Conservation (phyloP, 2,888 invertebrate species). For the Crepidodera aurea region DNA sequence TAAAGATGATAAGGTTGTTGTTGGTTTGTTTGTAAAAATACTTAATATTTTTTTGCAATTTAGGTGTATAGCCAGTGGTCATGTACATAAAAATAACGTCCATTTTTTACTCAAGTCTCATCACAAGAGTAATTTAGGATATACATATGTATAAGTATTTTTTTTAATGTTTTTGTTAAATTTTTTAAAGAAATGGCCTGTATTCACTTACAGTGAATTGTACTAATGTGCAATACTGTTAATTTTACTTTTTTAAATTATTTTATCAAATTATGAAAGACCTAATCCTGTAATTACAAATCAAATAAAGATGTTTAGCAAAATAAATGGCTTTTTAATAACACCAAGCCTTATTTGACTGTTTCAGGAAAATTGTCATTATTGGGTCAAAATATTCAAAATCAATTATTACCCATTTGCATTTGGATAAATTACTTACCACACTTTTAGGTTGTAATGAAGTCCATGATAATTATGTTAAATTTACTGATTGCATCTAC, state of each 20-base stretch:
- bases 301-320: conserved; percentile 18
- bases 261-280: conserved; percentile 2
- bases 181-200: conserved; percentile 8
- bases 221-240: conserved; percentile 18
- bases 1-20: too few relatives aligned
- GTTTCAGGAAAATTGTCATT: too few relatives aligned
- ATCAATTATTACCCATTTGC: too few relatives aligned
- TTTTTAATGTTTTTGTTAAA: not conserved
- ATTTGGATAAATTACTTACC: too few relatives aligned
- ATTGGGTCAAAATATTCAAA: too few relatives aligned
- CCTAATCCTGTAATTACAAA: conserved; percentile 11
- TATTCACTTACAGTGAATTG: conserved; percentile 9
- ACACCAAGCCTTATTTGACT: too few relatives aligned
- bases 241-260: not conserved
- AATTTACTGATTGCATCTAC: too few relatives aligned
- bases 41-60: not conserved
- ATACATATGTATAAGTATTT: not conserved
- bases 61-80: not conserved
- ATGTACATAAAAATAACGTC: conserved; percentile 2
- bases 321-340: conserved; percentile 5
- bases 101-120: conserved; percentile 6
- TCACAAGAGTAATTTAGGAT: not conserved
- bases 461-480: too few relatives aligned
- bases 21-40: too few relatives aligned
- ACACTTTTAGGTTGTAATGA: too few relatives aligned